phyloP scores from a whole-genome alignment of 2,113 vertebrate species.

The Leptocoma aspasia region DNA sequence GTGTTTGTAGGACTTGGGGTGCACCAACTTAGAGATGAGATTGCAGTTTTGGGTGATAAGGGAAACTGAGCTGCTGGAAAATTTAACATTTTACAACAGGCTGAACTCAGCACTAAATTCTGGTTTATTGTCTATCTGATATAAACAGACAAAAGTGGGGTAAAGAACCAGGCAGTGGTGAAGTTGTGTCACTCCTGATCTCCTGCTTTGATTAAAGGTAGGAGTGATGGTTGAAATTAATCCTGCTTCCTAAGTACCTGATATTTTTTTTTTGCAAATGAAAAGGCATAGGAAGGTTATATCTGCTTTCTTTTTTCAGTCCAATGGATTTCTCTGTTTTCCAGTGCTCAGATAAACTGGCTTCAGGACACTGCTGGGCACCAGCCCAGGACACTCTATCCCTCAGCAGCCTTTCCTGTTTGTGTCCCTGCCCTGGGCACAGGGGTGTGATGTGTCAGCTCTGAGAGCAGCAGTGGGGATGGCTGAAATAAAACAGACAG shows the following conservation, averaged over 20 bases:
- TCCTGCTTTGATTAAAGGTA: neutral
- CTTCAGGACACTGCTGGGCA: neutral
- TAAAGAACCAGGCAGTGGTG: neutral
- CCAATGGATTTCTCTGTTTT: neutral
- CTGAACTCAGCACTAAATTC: accelerated
- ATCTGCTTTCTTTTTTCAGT: neutral
- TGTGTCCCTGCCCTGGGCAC: neutral
- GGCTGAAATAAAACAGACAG: neutral
- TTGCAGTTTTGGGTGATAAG: neutral
- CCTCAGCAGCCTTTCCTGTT: neutral
- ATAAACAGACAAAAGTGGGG: neutral
- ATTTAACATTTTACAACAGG: neutral
- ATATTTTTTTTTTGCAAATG: neutral
- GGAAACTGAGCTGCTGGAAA: neutral
- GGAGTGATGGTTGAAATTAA: neutral
- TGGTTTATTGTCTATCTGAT: neutral
- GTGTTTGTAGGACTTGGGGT: neutral
- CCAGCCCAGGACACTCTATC: neutral
- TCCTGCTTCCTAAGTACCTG: neutral
- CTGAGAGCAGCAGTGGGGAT: neutral
- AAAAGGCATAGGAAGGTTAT: neutral
- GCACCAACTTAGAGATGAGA: neutral
- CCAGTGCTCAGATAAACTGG: neutral
- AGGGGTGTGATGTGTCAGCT: neutral
- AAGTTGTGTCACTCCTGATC: neutral